Base-by-base conservation (phyloP, 1,140 invertebrate species). In the Conus ventricosus region DNA sequence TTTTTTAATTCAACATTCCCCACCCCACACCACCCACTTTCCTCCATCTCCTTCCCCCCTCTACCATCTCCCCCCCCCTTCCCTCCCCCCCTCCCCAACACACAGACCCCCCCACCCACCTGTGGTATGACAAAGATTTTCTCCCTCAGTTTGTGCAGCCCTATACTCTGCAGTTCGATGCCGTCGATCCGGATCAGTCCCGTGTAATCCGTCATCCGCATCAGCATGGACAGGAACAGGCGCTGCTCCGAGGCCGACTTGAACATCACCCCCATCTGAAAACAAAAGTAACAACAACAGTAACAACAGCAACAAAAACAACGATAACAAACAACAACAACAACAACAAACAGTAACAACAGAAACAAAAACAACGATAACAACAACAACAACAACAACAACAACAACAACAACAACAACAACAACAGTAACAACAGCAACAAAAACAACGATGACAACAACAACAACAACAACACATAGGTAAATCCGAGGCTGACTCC, bases 171-270 rank as follows among this genome's bases (percentile, higher is more conserved):
- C 15, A 90, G 89, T 39, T 92, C 91, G 4, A 92, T 84, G 20
- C 91, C 91, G 84, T 92, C 91, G 57, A 92, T 90, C 5, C 91
- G 76, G 4, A 92, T 87, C 5, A 91, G 55, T 17, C 91, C 97
- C 78, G 97, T 96, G 10, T 97, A 96, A 88, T 96, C 96, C 13
- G 96, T 95, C 85, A 98, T 92, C 81, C 97, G 96, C 92, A 98
- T 98, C 0, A 98, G 93, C 0, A 97, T 97, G 75, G 97, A 95
- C 84, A 98, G 88, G 25, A 95, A 91, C 1, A 93, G 93, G 25
- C 89, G 91, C 88, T 94, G 95, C 15, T 94, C 94, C 11, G 94
- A 93, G 63, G 92, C 93, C 54, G 92, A 91, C 25, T 88, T 90
- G 80, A 91, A 90, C 76, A 92, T 88, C n/a, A 92, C 84, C 8